These are phyloP conservation scores for Gobius niger DNA, from an alignment of 2,113 vertebrate genomes.

Conservation along the genomic window DNA sequence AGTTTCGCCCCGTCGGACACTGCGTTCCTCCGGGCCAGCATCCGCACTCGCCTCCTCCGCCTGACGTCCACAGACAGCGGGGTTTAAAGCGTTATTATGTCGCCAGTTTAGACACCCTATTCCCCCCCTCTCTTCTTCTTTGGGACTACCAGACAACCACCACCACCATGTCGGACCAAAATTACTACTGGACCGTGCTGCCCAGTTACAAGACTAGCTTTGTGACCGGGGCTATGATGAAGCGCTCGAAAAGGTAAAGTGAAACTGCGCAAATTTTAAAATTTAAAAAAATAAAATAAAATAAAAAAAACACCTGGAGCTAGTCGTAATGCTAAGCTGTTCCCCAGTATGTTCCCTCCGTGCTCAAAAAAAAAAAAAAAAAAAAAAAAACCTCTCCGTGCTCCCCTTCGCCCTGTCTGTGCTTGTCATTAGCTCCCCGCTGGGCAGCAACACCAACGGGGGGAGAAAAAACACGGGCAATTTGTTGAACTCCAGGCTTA, in stretches of 20 bases:
- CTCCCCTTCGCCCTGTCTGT: slow-evolving; percentile 10
- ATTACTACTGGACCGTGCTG: slow-evolving; percentile 86
- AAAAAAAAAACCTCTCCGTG: too few species aligned
- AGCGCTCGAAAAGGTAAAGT: slow-evolving; percentile 84
- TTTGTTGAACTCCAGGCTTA: slow-evolving; percentile 43
- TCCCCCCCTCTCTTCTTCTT: neutral
- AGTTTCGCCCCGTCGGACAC: slow-evolving; percentile 47
- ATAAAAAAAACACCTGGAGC: too few species aligned
- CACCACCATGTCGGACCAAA: slow-evolving; percentile 84
- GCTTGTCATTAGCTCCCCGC: slow-evolving; percentile 33
- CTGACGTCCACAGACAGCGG: slow-evolving; percentile 18
- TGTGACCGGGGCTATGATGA: slow-evolving; percentile 84
- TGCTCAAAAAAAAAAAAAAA: too few species aligned
- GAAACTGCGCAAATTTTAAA: neutral
- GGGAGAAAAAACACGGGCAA: slow-evolving; percentile 27
- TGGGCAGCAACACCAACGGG: slow-evolving; percentile 17
- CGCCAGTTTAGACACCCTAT: slow-evolving; percentile 4
- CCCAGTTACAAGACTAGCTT: slow-evolving; percentile 85
- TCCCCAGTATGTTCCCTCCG: neutral
- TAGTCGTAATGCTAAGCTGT: neutral
- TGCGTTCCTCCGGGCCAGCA: slow-evolving; percentile 1
- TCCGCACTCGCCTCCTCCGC: slow-evolving; percentile 19
- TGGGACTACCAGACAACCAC: slow-evolving; percentile 20
- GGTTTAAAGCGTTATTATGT: slow-evolving; percentile 37
- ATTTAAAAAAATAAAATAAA: too few species aligned